phyloP scores from a whole-genome alignment of 2,797 vertebrate genomes.

The Cirrhinus molitorella region DNA sequence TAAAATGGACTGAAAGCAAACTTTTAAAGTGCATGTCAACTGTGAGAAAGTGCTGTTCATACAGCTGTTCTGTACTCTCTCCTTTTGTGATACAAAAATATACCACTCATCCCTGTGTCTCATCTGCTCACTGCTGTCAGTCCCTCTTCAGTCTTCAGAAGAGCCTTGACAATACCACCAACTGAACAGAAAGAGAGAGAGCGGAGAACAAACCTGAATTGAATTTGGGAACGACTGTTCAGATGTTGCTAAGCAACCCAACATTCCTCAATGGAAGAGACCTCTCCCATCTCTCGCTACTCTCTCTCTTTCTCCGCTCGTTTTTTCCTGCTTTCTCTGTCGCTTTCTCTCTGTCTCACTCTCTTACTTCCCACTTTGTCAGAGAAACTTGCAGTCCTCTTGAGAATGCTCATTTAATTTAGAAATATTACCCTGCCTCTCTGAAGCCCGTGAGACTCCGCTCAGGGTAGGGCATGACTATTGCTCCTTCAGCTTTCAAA shows the following conservation, averaged over 20 bases:
- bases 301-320: neutral
- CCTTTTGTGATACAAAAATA: slow-evolving; percentile 46
- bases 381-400: slow-evolving; percentile 35
- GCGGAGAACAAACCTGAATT: slow-evolving; percentile 58
- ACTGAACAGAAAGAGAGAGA: slow-evolving; percentile 20
- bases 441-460: neutral
- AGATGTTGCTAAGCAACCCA: slow-evolving; percentile 65
- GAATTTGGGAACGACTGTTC: slow-evolving; percentile 62
- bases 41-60: slow-evolving; percentile 55
- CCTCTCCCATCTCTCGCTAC: slow-evolving; percentile 1
- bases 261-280: slow-evolving; percentile 60
- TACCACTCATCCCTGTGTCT: slow-evolving; percentile 33
- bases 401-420: slow-evolving; percentile 46
- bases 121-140: slow-evolving; percentile 45
- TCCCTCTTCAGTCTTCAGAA: slow-evolving; percentile 54
- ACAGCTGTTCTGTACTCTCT: slow-evolving; percentile 19
- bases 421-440: slow-evolving; percentile 20
- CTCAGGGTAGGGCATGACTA: neutral
- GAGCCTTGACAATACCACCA: slow-evolving; percentile 52
- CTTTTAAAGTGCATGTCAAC: slow-evolving; percentile 54
- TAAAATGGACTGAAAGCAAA: slow-evolving; percentile 7
- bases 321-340: slow-evolving; percentile 12
- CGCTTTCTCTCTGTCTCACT: slow-evolving; percentile 11
- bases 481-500: slow-evolving; percentile 12
- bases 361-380: slow-evolving; percentile 15